Base-by-base conservation (phyloP, 2,888 invertebrate genomes). In the Quadriops clusia region DNA sequence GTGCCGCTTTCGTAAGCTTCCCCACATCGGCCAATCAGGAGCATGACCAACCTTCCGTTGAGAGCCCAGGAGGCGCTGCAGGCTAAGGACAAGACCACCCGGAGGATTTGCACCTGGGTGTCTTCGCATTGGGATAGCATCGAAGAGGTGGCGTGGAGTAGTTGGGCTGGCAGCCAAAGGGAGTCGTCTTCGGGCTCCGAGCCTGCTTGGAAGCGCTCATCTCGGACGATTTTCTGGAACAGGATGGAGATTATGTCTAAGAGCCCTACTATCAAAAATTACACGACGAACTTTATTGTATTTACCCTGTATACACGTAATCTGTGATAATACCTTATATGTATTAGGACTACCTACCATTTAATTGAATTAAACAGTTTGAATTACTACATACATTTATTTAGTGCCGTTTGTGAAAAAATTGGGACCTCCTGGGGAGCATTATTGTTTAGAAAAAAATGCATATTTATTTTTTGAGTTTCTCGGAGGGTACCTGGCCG, bases 151-250 rank as follows among this genome's bases (percentile, higher is more conserved):
- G 90, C 79, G 41, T 83, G 77, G 18, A 94, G 67, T 33, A 94
- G 68, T 60, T 94, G 94, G 2, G 89, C 83, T 4, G 93, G 90
- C 52, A 93, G 67, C 90, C 91, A 91, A 24, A 86, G 66, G 1
- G 87, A 87, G 61, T 91, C 90, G 55, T 87, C 85, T 61, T 91
- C 90, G 1, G 85, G 84, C 54, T 91, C 91, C 41, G 83, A 74
- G 13, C 85, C 84, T 10, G 87, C 77, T 55, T 90, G 89, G 55
- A 93, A 91, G 33, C 90, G 70, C 54, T 90, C 89, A 62, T 94
- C 93, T 41, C 86, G 75, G 14, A 93, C 72, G 47, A 93, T 74
- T 72, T 83, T 81, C 91, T 91, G 57, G 2, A 48, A 48, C 29
- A 17, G 7, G 10, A 18, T 23, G 7, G n/a, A 13, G 11, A 15